These are phyloP conservation scores for Callopanchax toddi DNA, from an alignment of 2,113 vertebrate species.

Conservation along the genomic window DNA sequence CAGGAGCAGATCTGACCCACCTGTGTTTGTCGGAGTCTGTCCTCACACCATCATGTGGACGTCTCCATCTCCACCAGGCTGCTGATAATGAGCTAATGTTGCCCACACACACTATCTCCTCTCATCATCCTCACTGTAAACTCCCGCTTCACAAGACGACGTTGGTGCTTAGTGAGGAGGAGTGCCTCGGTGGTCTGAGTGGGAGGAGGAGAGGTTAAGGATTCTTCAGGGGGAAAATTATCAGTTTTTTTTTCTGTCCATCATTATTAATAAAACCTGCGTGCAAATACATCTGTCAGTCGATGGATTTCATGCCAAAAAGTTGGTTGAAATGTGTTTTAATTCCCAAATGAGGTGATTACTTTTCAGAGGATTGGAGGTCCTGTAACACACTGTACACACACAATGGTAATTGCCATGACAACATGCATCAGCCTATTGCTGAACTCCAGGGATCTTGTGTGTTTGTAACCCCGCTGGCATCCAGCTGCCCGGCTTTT, in stretches of 20 bases:
- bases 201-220: conserved; percentile 72
- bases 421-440: conserved; percentile 57
- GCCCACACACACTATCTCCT: conserved; percentile 48
- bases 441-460: conserved; percentile 40
- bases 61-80: conserved; percentile 22
- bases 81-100: conserved; percentile 30
- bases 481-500: conserved; percentile 50
- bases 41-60: conserved; percentile 37
- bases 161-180: conserved; percentile 26
- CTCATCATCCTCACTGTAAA: conserved; percentile 37
- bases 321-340: conserved; percentile 3
- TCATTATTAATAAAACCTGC: neutral
- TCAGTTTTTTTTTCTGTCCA: neutral
- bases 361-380: neutral
- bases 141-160: conserved; percentile 31
- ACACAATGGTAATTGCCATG: conserved; percentile 56
- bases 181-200: conserved; percentile 58
- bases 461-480: conserved; percentile 53
- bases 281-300: neutral
- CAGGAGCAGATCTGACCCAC: conserved; percentile 16
- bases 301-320: neutral
- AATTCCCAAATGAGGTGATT: neutral
- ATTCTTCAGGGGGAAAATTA: conserved; percentile 48
- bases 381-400: neutral
- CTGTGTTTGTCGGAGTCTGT: conserved; percentile 35